phyloP scores from a whole-genome alignment of 2,113 vertebrate genomes.

The Corvus hawaiiensis region DNA sequence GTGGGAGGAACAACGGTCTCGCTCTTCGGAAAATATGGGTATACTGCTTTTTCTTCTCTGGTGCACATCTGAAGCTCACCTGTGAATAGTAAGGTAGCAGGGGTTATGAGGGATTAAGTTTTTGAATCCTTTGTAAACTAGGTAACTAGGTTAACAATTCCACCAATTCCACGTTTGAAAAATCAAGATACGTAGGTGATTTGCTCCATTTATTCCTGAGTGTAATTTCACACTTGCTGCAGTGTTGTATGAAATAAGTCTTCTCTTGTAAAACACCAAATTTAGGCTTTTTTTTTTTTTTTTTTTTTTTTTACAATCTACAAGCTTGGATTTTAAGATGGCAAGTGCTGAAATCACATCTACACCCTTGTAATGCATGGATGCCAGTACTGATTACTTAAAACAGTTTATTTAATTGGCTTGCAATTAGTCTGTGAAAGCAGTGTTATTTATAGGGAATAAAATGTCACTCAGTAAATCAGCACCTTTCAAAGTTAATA shows the following conservation, averaged over 20 bases:
- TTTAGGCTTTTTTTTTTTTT: not conserved
- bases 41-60: not conserved
- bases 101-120: not conserved
- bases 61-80: not conserved
- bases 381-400: not conserved
- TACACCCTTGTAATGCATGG: not conserved
- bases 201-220: not conserved
- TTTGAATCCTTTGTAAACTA: not conserved
- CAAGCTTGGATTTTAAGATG: not conserved
- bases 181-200: rapidly evolving
- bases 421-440: not conserved
- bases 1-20: constrained; percentile 96
- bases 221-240: not conserved
- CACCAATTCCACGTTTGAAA: not conserved
- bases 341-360: not conserved
- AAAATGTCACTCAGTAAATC: not conserved
- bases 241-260: not conserved
- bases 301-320: not conserved
- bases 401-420: not conserved
- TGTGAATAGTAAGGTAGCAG: not conserved
- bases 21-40: constrained; percentile 97
- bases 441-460: not conserved
- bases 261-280: not conserved
- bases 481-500: not conserved
- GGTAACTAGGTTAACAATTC: not conserved